These are phyloP conservation scores for Eonycteris spelaea DNA, from an alignment of 2,113 vertebrate genomes.

Conservation along the genomic window DNA sequence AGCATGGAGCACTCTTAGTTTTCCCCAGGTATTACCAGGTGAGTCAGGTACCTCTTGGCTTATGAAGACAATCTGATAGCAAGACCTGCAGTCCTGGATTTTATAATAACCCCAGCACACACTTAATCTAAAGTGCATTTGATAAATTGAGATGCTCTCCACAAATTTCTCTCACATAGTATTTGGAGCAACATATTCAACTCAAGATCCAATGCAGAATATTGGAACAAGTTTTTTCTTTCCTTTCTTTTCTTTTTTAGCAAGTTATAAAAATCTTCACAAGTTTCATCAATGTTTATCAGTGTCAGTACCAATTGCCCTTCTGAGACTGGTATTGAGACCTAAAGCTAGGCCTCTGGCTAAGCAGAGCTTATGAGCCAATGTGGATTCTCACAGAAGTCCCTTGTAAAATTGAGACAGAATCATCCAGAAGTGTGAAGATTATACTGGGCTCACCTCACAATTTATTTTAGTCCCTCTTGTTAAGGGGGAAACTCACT, in stretches of 20 bases:
- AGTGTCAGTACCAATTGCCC: background rate
- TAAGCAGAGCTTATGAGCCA: background rate
- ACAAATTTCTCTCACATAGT: background rate
- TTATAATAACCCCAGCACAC: background rate
- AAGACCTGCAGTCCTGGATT: background rate
- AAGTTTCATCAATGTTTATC: background rate
- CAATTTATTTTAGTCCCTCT: background rate
- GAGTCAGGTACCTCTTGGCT: background rate
- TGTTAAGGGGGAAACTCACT: background rate
- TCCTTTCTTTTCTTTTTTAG: background rate
- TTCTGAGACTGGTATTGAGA: background rate
- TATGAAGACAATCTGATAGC: accelerated
- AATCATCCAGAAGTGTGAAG: background rate
- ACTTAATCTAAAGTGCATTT: background rate
- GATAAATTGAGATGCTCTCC: background rate
- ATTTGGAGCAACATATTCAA: background rate
- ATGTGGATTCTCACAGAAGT: background rate
- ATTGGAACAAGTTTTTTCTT: background rate
- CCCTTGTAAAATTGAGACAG: background rate
- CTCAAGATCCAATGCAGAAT: background rate
- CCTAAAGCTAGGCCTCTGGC: too few relatives aligned
- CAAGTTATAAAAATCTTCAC: background rate
- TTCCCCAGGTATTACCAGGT: background rate
- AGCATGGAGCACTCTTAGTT: background rate
- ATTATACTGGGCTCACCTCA: background rate